Evolutionary conservation across 2,797 vertebrate genomes (phyloP).

Genomic region (Parauchenoglanis ngamensis): DNA sequence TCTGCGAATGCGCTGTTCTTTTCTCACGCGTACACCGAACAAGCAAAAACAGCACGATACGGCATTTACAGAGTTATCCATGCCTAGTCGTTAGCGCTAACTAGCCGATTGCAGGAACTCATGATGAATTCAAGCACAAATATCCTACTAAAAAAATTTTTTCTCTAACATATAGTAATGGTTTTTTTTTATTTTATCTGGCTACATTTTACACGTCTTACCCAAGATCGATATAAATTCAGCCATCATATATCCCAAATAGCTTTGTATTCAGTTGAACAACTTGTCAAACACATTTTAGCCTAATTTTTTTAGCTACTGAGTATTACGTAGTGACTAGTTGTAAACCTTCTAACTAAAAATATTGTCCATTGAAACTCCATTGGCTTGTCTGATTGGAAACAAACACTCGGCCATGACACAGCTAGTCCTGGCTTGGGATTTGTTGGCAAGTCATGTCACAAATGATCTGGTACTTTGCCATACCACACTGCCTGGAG

Average conservation of each 20-base stretch:
- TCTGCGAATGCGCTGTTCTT: conserved; percentile 15
- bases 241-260: background rate
- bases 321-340: too few species aligned
- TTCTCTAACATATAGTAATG: background rate
- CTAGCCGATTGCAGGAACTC: background rate
- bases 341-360: too few species aligned
- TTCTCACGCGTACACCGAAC: conserved; percentile 15
- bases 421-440: background rate
- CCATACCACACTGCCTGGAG: background rate
- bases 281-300: background rate
- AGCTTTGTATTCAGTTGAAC: background rate
- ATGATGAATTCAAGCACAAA: background rate
- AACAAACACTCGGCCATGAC: background rate
- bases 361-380: too few species aligned
- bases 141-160: background rate
- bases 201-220: background rate
- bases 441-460: background rate
- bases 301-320: too few species aligned
- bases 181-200: background rate
- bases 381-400: background rate
- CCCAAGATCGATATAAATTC: background rate
- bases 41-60: background rate
- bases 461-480: background rate
- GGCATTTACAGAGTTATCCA: background rate
- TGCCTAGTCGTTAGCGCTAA: background rate